phyloP scores from a whole-genome alignment of 2,888 invertebrate genomes.

The Yponomeuta evonymella region DNA sequence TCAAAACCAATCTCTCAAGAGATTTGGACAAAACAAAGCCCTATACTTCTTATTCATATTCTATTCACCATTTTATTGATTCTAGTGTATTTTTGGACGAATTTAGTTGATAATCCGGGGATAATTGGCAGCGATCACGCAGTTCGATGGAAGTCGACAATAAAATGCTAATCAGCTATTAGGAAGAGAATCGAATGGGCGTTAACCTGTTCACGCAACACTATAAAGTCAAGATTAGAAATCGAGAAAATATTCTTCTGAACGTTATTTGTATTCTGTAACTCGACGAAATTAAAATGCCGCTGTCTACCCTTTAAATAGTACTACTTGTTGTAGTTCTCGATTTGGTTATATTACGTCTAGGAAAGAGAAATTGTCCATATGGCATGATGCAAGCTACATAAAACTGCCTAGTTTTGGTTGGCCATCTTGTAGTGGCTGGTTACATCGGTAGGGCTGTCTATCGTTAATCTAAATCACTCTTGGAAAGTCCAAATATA shows the following conservation, averaged over 20 bases:
- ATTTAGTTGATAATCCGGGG: neutral
- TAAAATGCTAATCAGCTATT: constrained; percentile 46
- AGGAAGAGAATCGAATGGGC: constrained; percentile 37
- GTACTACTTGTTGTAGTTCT: neutral
- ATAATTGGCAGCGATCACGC: constrained; percentile 15
- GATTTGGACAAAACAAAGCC: neutral
- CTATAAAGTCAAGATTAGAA: constrained; percentile 33
- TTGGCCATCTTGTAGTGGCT: neutral
- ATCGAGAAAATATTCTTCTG: constrained; percentile 12
- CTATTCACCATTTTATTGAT: neutral
- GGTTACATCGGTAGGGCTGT: neutral
- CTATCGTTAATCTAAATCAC: neutral
- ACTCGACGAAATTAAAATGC: neutral
- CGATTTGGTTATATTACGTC: neutral
- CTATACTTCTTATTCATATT: too few relatives aligned
- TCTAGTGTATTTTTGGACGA: neutral
- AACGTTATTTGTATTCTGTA: constrained; percentile 6
- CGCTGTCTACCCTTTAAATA: neutral
- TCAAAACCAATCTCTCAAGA: neutral
- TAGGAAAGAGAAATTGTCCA: constrained; percentile 30
- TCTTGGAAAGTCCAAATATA: neutral
- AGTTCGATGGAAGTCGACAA: constrained; percentile 30
- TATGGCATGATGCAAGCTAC: constrained; percentile 32
- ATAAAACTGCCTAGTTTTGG: neutral
- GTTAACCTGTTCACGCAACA: constrained; percentile 42